Evolutionary conservation across 2,113 vertebrate species (phyloP).

Genomic region (Willisornis vidua): DNA sequence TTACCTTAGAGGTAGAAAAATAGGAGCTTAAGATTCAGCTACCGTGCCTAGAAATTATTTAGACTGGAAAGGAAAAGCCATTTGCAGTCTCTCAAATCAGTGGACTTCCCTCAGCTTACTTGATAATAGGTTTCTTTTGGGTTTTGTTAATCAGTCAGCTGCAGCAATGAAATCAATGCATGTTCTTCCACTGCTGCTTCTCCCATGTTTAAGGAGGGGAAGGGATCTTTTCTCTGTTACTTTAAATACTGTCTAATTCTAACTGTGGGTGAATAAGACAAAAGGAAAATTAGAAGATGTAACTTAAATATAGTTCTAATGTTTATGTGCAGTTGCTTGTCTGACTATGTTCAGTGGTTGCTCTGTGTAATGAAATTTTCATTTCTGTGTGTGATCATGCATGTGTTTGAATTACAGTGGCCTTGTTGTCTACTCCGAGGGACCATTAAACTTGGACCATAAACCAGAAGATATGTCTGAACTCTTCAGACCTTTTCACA

Average conservation of each 20-base stretch:
- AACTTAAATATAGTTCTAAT: neutral
- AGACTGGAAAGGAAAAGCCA: neutral
- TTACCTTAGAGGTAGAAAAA: neutral
- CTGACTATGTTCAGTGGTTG: neutral
- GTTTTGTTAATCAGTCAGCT: neutral
- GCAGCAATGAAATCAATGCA: neutral
- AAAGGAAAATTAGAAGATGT: neutral
- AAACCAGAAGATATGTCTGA: constrained; percentile 97
- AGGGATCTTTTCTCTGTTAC: neutral
- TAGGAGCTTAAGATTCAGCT: neutral
- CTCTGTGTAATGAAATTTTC: neutral
- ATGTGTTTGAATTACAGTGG: constrained; percentile 80
- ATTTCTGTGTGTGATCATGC: neutral
- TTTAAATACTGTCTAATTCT: neutral
- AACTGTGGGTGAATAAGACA: neutral
- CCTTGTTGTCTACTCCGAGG: constrained; percentile 94
- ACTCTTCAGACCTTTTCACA: constrained; percentile 96
- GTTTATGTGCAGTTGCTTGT: neutral
- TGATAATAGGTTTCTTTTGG: neutral
- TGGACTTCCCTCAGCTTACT: neutral
- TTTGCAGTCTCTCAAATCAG: neutral
- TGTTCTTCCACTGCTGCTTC: neutral
- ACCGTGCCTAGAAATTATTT: neutral
- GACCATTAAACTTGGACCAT: constrained; percentile 92
- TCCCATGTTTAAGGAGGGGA: neutral